These are phyloP conservation scores for Beris morrisii DNA, from an alignment of 2,888 invertebrate species.

Conservation along the genomic window DNA sequence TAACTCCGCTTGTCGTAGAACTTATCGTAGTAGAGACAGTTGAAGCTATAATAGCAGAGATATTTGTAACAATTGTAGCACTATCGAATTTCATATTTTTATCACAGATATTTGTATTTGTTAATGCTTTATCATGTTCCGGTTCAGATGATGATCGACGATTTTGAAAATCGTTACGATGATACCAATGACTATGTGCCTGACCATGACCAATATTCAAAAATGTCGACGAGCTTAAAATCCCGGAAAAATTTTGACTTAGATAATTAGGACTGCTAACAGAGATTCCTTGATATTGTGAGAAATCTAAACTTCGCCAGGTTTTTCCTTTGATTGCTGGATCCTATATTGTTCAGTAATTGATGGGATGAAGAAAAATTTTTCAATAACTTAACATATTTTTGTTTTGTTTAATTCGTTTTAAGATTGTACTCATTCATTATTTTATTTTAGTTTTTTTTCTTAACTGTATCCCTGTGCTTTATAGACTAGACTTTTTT, in stretches of 20 bases:
- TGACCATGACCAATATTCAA: constrained; percentile 22
- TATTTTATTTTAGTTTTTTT: no score
- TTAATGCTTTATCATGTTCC: constrained; percentile 35
- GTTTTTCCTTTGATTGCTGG: constrained; percentile 40
- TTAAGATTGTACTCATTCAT: background rate
- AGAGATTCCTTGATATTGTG: constrained; percentile 31
- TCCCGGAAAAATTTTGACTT: constrained; percentile 29
- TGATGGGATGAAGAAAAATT: constrained; percentile 1
- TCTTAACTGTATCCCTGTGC: no score
- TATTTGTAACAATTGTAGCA: constrained; percentile 8
- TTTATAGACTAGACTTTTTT: no score
- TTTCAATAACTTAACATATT: background rate
- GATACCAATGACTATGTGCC: constrained; percentile 22
- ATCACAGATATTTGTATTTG: constrained; percentile 16
- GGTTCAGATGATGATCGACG: constrained; percentile 41
- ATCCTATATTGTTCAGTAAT: constrained; percentile 34
- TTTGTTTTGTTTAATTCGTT: constrained; percentile 2
- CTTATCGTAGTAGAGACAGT: constrained; percentile 15
- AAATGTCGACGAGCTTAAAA: constrained; percentile 21
- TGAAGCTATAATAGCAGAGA: background rate
- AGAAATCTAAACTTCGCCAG: constrained; percentile 42
- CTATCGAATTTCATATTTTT: constrained; percentile 18
- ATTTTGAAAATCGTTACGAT: constrained; percentile 41
- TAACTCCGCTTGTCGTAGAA: constrained; percentile 7
- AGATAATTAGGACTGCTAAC: constrained; percentile 26